Conservation (phyloP, 2,113 vertebrate genomes). For the Chlamydotis undulata region DNA sequence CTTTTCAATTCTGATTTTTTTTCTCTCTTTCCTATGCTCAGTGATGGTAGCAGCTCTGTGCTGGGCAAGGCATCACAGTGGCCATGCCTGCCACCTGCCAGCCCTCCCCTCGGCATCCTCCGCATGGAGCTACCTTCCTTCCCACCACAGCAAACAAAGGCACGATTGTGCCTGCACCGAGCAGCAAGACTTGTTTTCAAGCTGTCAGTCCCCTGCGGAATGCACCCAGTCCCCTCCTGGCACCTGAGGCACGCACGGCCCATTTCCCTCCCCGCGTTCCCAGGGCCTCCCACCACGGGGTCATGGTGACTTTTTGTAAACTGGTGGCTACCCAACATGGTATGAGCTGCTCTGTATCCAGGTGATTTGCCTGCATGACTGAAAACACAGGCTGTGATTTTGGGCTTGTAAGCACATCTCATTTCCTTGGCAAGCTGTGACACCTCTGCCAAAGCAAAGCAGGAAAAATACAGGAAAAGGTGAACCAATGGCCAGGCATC, state of each 20-base stretch:
- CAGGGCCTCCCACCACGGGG: accelerated
- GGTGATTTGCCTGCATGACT: background rate
- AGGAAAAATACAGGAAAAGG: background rate
- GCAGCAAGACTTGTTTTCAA: background rate
- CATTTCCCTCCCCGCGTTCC: background rate
- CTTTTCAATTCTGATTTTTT: background rate
- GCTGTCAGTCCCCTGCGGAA: background rate
- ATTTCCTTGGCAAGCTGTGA: background rate
- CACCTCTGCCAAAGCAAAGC: background rate
- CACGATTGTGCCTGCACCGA: background rate
- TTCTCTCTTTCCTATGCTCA: accelerated
- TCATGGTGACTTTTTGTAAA: accelerated
- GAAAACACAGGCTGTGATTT: background rate
- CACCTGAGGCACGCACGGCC: accelerated
- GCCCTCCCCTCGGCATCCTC: background rate
- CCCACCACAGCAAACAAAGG: background rate
- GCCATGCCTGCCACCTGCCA: background rate
- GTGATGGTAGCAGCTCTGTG: background rate
- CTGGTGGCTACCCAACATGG: background rate
- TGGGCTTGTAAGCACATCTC: background rate
- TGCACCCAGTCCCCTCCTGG: background rate
- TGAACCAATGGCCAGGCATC: accelerated
- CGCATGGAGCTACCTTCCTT: background rate
- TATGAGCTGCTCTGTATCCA: accelerated
- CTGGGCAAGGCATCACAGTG: accelerated